Evolutionary conservation across 1,140 invertebrate genomes (phyloP).

Genomic region (Drosophila nigromelanica): DNA sequence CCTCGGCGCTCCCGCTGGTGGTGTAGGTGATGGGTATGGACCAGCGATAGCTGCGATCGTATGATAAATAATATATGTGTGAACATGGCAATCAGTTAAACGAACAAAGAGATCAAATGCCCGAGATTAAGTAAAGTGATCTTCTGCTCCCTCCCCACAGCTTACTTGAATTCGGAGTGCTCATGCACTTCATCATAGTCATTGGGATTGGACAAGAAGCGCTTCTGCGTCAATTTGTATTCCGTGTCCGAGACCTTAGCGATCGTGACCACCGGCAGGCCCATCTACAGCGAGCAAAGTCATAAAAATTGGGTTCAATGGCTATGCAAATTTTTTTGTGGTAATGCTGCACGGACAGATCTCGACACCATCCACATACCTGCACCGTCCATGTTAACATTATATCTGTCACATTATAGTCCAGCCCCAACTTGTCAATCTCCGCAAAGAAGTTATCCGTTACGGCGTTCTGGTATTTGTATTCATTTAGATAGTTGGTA

Average conservation of each 20-base stretch:
- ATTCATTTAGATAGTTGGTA: slow-evolving; percentile 90
- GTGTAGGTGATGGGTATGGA: slow-evolving; percentile 92
- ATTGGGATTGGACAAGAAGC: slow-evolving; percentile 89
- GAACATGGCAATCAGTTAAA: slow-evolving; percentile 61
- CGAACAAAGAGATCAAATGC: background rate
- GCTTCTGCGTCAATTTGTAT: slow-evolving; percentile 89
- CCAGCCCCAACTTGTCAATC: slow-evolving; percentile 84
- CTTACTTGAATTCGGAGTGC: slow-evolving; percentile 87
- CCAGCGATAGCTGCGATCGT: slow-evolving; percentile 89
- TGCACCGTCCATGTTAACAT: slow-evolving; percentile 95
- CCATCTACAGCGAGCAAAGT: slow-evolving; percentile 88
- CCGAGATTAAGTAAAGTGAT: background rate
- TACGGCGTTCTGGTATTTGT: slow-evolving; percentile 90
- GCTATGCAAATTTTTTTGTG: slow-evolving; percentile 16
- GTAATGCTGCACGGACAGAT: background rate
- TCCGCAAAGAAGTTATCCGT: slow-evolving; percentile 91
- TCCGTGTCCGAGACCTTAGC: slow-evolving; percentile 83
- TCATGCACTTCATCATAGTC: slow-evolving; percentile 84
- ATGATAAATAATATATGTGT: slow-evolving; percentile 59
- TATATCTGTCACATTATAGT: slow-evolving; percentile 86
- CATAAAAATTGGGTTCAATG: slow-evolving; percentile 33
- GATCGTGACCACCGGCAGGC: slow-evolving; percentile 92
- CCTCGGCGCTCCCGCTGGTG: slow-evolving; percentile 84
- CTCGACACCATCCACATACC: slow-evolving; percentile 24
- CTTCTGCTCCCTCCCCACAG: slow-evolving; percentile 11